These are phyloP conservation scores for Smutsia temminckii DNA, from an alignment of 2,797 vertebrate species.

Conservation along the genomic window DNA sequence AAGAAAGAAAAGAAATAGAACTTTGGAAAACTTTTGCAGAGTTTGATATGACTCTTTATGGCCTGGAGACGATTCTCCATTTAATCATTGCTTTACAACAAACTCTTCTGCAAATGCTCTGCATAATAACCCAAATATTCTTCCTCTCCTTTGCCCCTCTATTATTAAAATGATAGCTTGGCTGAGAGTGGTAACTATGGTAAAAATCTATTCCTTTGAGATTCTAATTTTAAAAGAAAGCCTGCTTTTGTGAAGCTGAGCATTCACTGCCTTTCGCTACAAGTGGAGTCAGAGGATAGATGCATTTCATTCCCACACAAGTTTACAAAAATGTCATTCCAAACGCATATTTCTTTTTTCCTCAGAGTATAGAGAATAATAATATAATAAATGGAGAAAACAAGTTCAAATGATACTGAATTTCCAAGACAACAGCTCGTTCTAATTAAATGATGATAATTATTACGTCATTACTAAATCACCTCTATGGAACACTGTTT, in stretches of 20 bases:
- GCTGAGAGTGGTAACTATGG: conserved; percentile 49
- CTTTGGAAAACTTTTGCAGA: conserved; percentile 74
- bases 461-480: neutral
- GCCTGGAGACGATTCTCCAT: conserved; percentile 2
- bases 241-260: conserved; percentile 46
- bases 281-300: neutral
- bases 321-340: conserved; percentile 30
- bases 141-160: conserved; percentile 32
- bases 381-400: conserved; percentile 1
- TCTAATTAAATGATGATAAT: conserved; percentile 36
- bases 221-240: conserved; percentile 66
- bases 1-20: conserved; percentile 79
- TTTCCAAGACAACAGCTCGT: neutral
- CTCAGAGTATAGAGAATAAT: neutral
- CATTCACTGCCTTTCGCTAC: neutral
- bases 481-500: neutral
- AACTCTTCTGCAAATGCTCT: conserved; percentile 5
- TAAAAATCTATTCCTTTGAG: conserved; percentile 54
- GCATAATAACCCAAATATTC: neutral
- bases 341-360: neutral
- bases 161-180: conserved; percentile 62
- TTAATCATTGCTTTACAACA: conserved; percentile 27
- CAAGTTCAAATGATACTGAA: neutral
- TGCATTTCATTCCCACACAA: neutral
- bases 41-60: conserved; percentile 49